phyloP scores from a whole-genome alignment of 2,888 invertebrate genomes.

The Gordius sp. region DNA sequence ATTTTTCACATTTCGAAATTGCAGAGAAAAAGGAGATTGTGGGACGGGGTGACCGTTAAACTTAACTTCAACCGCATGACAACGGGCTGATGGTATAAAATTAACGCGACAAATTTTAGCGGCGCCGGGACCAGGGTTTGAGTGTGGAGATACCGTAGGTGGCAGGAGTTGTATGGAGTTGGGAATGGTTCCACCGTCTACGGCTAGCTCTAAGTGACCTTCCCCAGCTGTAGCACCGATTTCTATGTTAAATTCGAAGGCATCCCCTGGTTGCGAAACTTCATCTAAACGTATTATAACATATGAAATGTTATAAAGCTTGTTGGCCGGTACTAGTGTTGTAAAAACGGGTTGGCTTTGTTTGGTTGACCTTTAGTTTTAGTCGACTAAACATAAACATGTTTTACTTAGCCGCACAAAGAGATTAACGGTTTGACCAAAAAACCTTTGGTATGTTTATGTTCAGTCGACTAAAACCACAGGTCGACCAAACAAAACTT shows the following conservation, averaged over 20 bases:
- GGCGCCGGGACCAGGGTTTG: neutral
- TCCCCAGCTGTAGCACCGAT: slow-evolving; percentile 79
- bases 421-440: no score
- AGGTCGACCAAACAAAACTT: no score
- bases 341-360: no score
- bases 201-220: slow-evolving; percentile 92
- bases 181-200: slow-evolving; percentile 92
- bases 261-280: neutral
- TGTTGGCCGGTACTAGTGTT: no score
- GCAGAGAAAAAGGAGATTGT: slow-evolving; percentile 17
- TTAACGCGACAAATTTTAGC: slow-evolving; percentile 36
- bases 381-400: no score
- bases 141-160: no score
- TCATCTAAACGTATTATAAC: neutral
- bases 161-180: slow-evolving; percentile 81
- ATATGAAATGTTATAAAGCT: neutral
- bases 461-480: no score
- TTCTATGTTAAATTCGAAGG: neutral
- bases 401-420: no score
- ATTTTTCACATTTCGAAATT: slow-evolving; percentile 21
- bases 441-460: no score
- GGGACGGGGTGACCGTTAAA: slow-evolving; percentile 46
- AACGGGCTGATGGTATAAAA: slow-evolving; percentile 69
- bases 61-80: slow-evolving; percentile 70
- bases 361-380: no score